Evolutionary conservation across 2,113 vertebrate species (phyloP).

Genomic region (Larimichthys polyactis): DNA sequence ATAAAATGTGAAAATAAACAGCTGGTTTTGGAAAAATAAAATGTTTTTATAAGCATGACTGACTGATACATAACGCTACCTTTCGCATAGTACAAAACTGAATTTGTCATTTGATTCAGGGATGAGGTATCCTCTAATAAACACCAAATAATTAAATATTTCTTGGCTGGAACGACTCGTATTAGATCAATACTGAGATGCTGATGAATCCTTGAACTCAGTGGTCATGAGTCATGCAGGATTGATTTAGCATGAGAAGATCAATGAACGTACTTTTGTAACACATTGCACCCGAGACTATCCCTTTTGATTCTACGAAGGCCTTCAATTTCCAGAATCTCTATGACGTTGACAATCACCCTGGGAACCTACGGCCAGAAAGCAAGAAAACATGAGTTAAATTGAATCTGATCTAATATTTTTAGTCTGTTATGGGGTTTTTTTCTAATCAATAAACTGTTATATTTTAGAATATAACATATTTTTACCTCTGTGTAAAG

Average conservation of each 20-base stretch:
- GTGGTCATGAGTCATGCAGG: constrained; percentile 4
- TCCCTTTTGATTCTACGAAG: constrained; percentile 84
- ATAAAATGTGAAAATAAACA: constrained; percentile 10
- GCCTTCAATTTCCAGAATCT: constrained; percentile 86
- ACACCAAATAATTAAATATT: neutral
- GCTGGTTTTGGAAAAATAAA: neutral
- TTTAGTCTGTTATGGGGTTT: neutral
- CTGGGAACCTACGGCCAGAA: constrained; percentile 88
- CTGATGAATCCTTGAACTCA: neutral
- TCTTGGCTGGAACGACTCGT: neutral
- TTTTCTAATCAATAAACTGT: neutral
- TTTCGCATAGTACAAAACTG: neutral
- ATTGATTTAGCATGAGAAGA: neutral
- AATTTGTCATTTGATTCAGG: constrained; percentile 2
- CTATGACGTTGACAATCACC: constrained; percentile 88
- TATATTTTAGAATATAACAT: neutral
- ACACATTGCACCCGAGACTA: constrained; percentile 76
- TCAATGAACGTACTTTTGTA: constrained; percentile 81
- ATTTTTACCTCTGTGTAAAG: constrained; percentile 89
- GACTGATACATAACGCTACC: neutral
- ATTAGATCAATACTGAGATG: constrained; percentile 1
- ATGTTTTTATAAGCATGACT: neutral
- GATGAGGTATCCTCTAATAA: neutral
- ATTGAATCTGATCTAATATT: neutral
- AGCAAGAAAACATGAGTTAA: neutral